Evolutionary conservation across 2,113 vertebrate genomes (phyloP).

Genomic region (Tragulus kanchil): DNA sequence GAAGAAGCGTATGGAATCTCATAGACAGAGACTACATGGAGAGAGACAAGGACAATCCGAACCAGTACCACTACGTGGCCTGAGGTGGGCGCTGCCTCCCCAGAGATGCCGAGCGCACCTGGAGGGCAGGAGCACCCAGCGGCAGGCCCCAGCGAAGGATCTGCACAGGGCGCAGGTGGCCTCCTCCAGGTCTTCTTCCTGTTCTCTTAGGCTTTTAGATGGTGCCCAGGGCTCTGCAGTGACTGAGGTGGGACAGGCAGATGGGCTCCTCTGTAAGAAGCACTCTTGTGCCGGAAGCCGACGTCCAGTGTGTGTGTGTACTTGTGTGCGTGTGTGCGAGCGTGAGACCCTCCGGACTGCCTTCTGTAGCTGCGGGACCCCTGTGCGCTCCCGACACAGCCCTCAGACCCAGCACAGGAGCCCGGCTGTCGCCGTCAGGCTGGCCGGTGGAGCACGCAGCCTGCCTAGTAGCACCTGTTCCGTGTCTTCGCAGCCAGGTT

Average conservation of each 20-base stretch:
- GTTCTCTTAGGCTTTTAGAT: slow-evolving; percentile 72
- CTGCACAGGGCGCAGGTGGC: not conserved
- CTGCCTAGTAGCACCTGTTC: slow-evolving; percentile 58
- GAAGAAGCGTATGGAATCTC: slow-evolving; percentile 98
- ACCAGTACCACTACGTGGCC: slow-evolving; percentile 99
- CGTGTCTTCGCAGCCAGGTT: slow-evolving; percentile 66
- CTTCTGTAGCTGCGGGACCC: slow-evolving; percentile 74
- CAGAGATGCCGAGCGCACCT: no score
- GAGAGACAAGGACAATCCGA: slow-evolving; percentile 96
- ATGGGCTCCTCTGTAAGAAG: slow-evolving; percentile 50
- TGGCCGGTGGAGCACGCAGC: slow-evolving; percentile 59
- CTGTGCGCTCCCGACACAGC: not conserved
- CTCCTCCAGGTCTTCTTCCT: slow-evolving; percentile 62
- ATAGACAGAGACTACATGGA: slow-evolving; percentile 99
- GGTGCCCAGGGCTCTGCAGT: slow-evolving; percentile 76
- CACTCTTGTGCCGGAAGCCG: slow-evolving; percentile 66
- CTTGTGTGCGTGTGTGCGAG: slow-evolving; percentile 13
- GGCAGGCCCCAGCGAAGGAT: no score
- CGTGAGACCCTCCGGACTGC: slow-evolving; percentile 82
- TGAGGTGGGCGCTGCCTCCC: slow-evolving; percentile 82
- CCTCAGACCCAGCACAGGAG: not conserved
- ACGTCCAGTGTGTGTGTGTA: slow-evolving; percentile 63
- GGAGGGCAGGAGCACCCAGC: no score
- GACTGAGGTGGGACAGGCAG: slow-evolving; percentile 72
- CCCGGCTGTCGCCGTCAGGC: no score